Evolutionary conservation across 2,797 vertebrate species (phyloP), one percentile per base, ranked within the genome.

Genomic region (Myoxocephalus aenaeus): DNA sequence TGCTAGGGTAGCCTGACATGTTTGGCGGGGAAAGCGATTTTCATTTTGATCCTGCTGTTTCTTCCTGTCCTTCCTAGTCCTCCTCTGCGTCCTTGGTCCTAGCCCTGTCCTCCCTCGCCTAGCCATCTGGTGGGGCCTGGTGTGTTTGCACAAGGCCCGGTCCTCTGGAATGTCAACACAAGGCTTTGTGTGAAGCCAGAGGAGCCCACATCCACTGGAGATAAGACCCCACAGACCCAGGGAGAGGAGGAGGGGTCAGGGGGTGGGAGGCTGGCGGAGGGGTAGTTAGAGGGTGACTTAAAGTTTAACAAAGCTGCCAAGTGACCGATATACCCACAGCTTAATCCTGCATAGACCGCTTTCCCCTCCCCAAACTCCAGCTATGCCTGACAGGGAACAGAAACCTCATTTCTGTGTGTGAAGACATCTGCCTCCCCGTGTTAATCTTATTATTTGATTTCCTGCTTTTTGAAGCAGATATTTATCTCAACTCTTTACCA

Each of bases 131-230:
- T 88, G 81, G 83, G 82, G 80, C 85, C 83, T 88, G 82, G 86
- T 90, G 89, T 94, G 92, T 94, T 95, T 95, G 94, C 89, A 89
- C 86, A 95, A 92, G 93, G 90, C 88, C 92, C 70, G 89, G 90
- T 92, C 92, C 87, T 90, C 89, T 93, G 94, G 95, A 96, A 96
- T 95, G 95, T 95, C 94, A 96, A 95, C 92, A 95, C 18, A 17
- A 79, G 85, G 89, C 89, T 93, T 93, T 91, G 88, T 93, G 89
- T 81, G 87, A 91, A 91, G 89, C 86, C 82, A 84, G 84, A 89
- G 90, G 87, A 92, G 92, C 88, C 91, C 85, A 86, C 89, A 92
- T 90, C 86, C 84, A 91, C 77, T 75, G 84, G 75, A 93, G 91
- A 92, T 91, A 91, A 93, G 91, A 90, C 87, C 89, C 86, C 83